Conservation (phyloP, 1,140 invertebrate genomes). For the Apis mellifera region Amel_HAv3.1 CM009941.2:6427501-6428000, state of each 20-base stretch:
- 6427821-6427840: conserved; percentile 97
- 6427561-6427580: too few relatives aligned
- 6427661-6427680: conserved; percentile 84
- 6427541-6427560: too few relatives aligned
- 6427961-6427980: too few relatives aligned
- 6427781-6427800: conserved; percentile 96
- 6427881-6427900: too few relatives aligned
- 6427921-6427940: too few relatives aligned
- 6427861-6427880: not conserved
- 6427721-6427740: conserved; percentile 85
- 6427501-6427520: too few relatives aligned
- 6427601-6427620: conserved; percentile 81
- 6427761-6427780: conserved; percentile 95
- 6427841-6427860: conserved; percentile 71
- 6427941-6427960: too few relatives aligned
- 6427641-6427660: conserved; percentile 86
- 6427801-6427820: conserved; percentile 94
- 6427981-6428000: too few relatives aligned
- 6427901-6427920: too few relatives aligned
- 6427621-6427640: conserved; percentile 84
- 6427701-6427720: conserved; percentile 84
- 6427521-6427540: too few relatives aligned
- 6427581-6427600: conserved; percentile 5
- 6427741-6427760: conserved; percentile 91
- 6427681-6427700: conserved; percentile 82